Base-by-base conservation (phyloP, 1,140 invertebrate species). In the Prorops nasuta region DNA sequence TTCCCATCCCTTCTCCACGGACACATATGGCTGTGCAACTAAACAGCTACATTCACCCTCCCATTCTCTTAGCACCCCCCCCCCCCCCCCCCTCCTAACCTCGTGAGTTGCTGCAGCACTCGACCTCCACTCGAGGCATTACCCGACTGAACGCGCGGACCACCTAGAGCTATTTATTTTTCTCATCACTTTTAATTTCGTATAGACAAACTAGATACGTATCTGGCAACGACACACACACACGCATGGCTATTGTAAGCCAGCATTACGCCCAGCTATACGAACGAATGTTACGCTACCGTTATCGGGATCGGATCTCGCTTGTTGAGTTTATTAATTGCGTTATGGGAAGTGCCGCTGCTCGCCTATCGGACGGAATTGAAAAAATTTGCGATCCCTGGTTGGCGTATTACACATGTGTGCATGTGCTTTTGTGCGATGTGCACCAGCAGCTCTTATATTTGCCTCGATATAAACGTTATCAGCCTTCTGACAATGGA, bases 171-270 rank as follows among this genome's bases (percentile, higher is more conserved):
- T 69, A 66, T 72, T 71, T 71, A 69, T 70, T 69, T 71, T 71
- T 68, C 66, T 70, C 69, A 69, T 68, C 67, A 64, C 63, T 71
- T 71, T 73, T 69, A 69, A 73, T 71, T 69, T 71, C 49, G 44
- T 58, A 63, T 60, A 69, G 67, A 73, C 68, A 71, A 64, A 56
- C 51, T 67, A 67, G 66, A 72, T 67, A 59, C 57, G 49, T 72
- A 69, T 71, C 69, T 48, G 35, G 12, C 31, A 40, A 36, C 39
- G 14, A 36, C 44, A 47, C 47, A 56, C 18, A 17, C 32, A 47
- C 49, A 53, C 43, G 39, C 45, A 32, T 49, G 21, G 51, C 56
- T 56, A 62, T 62, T 64, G 54, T 55, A 51, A 12, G 15, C 39
- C 32, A 44, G 56, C 56, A 64, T 59, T 62, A 58, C 60, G 42